Percentiles rank a stretch among this genome's conserved stretches.
Conservation (phyloP, 2,888 invertebrate species). For the Drosophila sordidula region DNA sequence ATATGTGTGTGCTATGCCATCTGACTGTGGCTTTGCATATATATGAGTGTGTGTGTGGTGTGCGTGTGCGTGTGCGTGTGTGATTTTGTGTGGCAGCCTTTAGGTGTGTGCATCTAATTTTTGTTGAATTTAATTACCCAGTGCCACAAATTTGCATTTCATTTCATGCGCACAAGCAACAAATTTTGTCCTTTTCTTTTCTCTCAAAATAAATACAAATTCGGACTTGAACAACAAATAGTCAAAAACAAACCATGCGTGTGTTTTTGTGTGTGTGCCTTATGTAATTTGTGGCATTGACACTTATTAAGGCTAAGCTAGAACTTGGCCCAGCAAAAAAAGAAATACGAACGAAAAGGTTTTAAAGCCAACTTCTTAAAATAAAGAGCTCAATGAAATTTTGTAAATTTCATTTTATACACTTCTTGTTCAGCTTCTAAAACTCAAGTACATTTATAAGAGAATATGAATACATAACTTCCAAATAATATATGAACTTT, state of each 20-base stretch:
- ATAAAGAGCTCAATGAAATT: not conserved
- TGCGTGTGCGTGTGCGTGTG: conserved; percentile 8
- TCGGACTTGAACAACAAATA: conserved; percentile 4
- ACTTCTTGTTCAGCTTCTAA: not conserved
- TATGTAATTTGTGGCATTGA: conserved; percentile 35
- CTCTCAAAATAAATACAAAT: not conserved
- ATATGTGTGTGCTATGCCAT: conserved; percentile 17
- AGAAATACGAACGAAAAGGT: not conserved
- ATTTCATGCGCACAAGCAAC: conserved; percentile 28
- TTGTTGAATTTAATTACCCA: conserved; percentile 65
- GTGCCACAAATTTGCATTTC: conserved; percentile 46
- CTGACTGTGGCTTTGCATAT: conserved; percentile 1
- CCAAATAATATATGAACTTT: not conserved
- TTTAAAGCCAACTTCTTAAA: not conserved
- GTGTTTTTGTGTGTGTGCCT: conserved; percentile 3
- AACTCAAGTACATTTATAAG: not conserved
- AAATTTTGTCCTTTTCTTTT: conserved; percentile 17
- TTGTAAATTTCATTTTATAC: too few species aligned
- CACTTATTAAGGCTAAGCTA: conserved; percentile 10
- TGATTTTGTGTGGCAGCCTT: conserved; percentile 1
- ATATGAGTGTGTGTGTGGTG: conserved; percentile 1
- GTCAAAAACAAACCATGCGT: conserved; percentile 1
- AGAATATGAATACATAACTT: not conserved
- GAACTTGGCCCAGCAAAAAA: not conserved
- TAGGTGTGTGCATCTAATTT: conserved; percentile 41